Evolutionary conservation across 1,140 invertebrate genomes (phyloP).

Genomic region (Pseudomyrmex dendroicus): DNA sequence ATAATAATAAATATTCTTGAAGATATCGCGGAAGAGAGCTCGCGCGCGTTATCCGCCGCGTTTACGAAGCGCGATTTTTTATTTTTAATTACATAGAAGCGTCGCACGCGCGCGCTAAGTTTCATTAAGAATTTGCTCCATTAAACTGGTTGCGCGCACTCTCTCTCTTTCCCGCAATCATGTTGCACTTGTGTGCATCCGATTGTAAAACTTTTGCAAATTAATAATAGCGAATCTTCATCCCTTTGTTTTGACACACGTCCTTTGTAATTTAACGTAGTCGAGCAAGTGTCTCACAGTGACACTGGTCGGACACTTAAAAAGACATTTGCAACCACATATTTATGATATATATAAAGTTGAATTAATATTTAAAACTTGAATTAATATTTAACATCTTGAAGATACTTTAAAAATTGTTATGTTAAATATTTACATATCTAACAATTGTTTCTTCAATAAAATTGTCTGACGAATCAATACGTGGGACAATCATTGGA

Average conservation of each 20-base stretch:
- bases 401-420: too few relatives aligned
- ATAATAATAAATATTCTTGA: conserved; percentile 58
- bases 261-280: too few relatives aligned
- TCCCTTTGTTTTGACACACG: too few relatives aligned
- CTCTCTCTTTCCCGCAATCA: not conserved
- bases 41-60: conserved; percentile 49
- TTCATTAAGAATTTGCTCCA: conserved; percentile 57
- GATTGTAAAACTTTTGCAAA: conserved; percentile 15
- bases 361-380: too few relatives aligned
- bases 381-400: too few relatives aligned
- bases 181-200: conserved; percentile 13
- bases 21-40: conserved; percentile 39
- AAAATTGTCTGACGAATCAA: not conserved
- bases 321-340: too few relatives aligned
- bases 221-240: not conserved
- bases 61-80: conserved; percentile 59
- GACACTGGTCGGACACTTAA: too few relatives aligned
- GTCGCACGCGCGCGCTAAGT: conserved; percentile 14
- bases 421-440: too few relatives aligned
- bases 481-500: too few relatives aligned
- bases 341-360: too few relatives aligned
- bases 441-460: too few relatives aligned
- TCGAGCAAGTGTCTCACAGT: too few relatives aligned
- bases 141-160: conserved; percentile 35
- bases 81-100: conserved; percentile 58